Percentiles rank a stretch among this genome's conserved stretches.
phyloP scores from a whole-genome alignment of 2,888 invertebrate species.

The Rhagonycha lutea region DNA sequence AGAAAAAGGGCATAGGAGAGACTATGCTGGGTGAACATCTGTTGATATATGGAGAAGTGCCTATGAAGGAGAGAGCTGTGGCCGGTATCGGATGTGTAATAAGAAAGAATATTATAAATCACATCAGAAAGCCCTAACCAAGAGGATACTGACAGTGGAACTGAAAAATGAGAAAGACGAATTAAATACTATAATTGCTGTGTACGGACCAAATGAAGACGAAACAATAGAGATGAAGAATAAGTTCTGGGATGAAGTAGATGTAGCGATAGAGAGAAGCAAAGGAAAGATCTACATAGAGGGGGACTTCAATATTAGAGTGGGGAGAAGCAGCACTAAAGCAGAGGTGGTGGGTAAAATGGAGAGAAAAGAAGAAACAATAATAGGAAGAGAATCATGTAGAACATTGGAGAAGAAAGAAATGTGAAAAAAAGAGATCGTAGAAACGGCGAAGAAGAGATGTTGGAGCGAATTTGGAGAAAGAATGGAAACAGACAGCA shows the following conservation, averaged over 20 bases:
- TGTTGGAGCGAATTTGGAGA: too few species aligned
- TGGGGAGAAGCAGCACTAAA: not conserved
- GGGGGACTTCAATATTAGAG: not conserved
- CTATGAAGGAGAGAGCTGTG: too few species aligned
- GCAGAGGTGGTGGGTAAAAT: not conserved
- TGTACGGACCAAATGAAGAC: not conserved
- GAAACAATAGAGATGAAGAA: not conserved
- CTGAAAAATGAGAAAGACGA: not conserved
- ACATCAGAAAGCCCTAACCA: too few species aligned
- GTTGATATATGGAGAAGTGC: too few species aligned
- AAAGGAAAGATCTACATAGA: not conserved
- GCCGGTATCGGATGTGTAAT: too few species aligned
- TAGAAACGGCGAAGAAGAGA: too few species aligned
- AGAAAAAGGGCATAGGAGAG: too few species aligned
- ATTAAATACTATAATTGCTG: not conserved
- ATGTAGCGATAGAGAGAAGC: not conserved
- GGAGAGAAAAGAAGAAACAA: not conserved
- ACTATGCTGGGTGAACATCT: too few species aligned
- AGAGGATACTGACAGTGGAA: not conserved
- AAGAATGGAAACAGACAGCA: too few species aligned
- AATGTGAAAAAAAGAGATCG: too few species aligned
- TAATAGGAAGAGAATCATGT: not conserved
- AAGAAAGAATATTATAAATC: too few species aligned
- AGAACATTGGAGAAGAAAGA: too few species aligned
- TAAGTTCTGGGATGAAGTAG: not conserved